These are phyloP conservation scores for Riptortus pedestris DNA, from an alignment of 1,140 invertebrate genomes.

Conservation along the genomic window DNA sequence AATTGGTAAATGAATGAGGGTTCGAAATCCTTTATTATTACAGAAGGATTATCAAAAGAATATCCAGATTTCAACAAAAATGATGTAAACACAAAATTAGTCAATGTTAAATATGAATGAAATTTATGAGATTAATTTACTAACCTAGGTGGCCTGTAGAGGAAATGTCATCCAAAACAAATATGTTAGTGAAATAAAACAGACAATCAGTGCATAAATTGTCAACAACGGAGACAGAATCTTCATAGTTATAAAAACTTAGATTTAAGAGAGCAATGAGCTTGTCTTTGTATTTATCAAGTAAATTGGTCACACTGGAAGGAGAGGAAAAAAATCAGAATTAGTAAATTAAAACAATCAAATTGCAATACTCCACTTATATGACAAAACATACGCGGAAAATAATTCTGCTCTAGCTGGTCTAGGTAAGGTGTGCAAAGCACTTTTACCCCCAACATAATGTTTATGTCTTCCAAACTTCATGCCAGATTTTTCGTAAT, in stretches of 20 bases:
- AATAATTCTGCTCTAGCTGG: conserved; percentile 1
- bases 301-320: background rate
- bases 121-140: too few relatives aligned
- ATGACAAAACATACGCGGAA: background rate
- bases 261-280: conserved; percentile 8
- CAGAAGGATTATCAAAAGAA: too few relatives aligned
- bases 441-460: conserved; percentile 9
- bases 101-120: too few relatives aligned
- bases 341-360: too few relatives aligned
- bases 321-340: background rate
- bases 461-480: conserved; percentile 1
- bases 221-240: background rate
- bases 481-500: background rate
- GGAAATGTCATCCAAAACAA: background rate
- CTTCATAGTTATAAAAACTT: background rate
- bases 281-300: conserved; percentile 1
- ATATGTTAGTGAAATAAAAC: conserved; percentile 8
- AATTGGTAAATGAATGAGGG: too few relatives aligned
- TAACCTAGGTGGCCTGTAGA: background rate
- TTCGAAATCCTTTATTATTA: too few relatives aligned
- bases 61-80: too few relatives aligned
- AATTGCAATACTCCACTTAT: background rate
- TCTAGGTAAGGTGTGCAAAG: background rate
- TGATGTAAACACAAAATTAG: too few relatives aligned
- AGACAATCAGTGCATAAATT: background rate